Base-by-base conservation (phyloP, 2,113 vertebrate species). In the Ondatra zibethicus region DNA sequence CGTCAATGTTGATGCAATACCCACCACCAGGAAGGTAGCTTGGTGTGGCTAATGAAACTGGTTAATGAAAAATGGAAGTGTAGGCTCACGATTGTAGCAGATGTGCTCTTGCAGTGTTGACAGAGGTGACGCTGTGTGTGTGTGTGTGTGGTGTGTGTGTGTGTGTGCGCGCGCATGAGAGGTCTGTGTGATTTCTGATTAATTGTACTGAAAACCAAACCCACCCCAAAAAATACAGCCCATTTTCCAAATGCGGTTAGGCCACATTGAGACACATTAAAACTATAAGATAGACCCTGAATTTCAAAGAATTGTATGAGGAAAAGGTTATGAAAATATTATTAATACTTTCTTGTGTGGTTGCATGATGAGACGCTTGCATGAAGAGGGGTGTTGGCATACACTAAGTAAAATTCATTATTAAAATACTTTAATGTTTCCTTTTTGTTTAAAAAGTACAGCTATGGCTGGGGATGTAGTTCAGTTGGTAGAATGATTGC, bases 391-490 rank as follows among this genome's bases (percentile, higher is more conserved):
- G 52, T 52, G 90, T 55, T 90, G 47, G 23, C 0, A 55, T 82
- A 80, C 50, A 42, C 73, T 73, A 93, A 95, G 70, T 93, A 77
- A 85, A 95, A 91, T 33, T 25, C 52, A 47, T n/a, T 23, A 45
- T 70, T 89, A 76, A 89, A 84, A 45, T 76, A 29, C 12, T 27
- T 80, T 88, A 61, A 75, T 61, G 7, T 45, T 66, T 81, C 12
- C 6, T 63, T 88, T 33, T 88, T 76, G n/a, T 76, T 92, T n/a
- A n/a, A 86, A 92, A 89, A 61, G 16, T 89, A 45, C 87, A 16
- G 7, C 31, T 65, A 29, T 39, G 31, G 31, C 19, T 19, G 0
- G 21, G 39, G 52, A n/a, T 58, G 5, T n/a, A 58, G 19, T 19
- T 58, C 33, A n/a, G 33, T 58, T 81, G 55, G 11, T 61, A 82